Base-by-base conservation (phyloP, 1,140 invertebrate genomes). In the Hycleus cichorii region DNA sequence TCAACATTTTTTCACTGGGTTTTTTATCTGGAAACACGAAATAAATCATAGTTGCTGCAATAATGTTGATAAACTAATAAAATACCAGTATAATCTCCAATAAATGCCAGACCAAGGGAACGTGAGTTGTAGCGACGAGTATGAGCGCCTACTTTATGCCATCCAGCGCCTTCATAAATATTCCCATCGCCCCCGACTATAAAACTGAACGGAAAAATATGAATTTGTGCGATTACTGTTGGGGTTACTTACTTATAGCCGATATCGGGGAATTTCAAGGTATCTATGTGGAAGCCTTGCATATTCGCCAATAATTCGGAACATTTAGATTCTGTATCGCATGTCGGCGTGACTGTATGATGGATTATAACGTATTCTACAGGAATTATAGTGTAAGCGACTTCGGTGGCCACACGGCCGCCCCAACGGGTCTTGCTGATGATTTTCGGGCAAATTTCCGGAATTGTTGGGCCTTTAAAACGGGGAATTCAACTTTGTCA, bases 141-240 rank as follows among this genome's bases (percentile, higher is more conserved):
- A 65, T 91, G 89, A 0, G 86, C 82, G 0, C 88, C 89, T 0
- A 82, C 77, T 50, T 78, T 75, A 39, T 83, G 78, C 89, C 89
- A 92, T 0, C 88, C 88, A 7, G 78, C 73, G 5, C 87, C 89
- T 74, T 90, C 87, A 64, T 90, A 91, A 10, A 89, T 76, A 12
- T 83, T 79, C 3, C 88, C 89, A 72, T 91, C 88, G 26, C 84
- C 85, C 1, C 88, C 88, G 53, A 91, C 80, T 6, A 90, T 58
- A 62, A 90, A 91, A 64, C 84, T 91, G 64, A 7, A 74, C 18
- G 18, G 18, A 70, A 49, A 57, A 60, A 60, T 11, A 48, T 44
- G 5, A 46, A 12, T 18, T 32, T 24, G 44, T 10, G 59, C 69
- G 71, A 61, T 39, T 12, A 58, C 32, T 39, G 46, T 10, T 39